Evolutionary conservation across 2,797 vertebrate genomes (phyloP), one percentile per base, ranked within the genome.

Genomic region (Gadopsis bispinosus): DNA sequence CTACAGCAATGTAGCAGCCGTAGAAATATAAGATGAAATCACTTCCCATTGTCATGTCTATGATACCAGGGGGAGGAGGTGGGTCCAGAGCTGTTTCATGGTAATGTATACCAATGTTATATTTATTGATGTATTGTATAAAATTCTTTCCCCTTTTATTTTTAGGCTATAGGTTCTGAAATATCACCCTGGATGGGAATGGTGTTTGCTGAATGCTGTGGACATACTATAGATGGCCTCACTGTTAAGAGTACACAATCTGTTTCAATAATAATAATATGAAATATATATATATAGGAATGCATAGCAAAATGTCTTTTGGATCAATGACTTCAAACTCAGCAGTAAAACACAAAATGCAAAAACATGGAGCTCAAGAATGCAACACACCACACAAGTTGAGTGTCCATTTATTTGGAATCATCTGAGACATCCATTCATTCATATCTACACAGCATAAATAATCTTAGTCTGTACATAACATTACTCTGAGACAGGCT

Each of bases 401-500:
- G 14, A 87, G 61, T 80, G 37, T 83, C 78, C 35, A 84, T 95
- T 94, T 91, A 93, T 92, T 94, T 39, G 58, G 77, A 73, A 77
- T 87, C 12, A 77, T 79, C 65, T 67, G 61, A 73, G 51, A 87
- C 60, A 82, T 60, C 29, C 68, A 81, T 75, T 86, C 71, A 51
- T 83, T 85, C 77, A 80, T 86, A 92, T 93, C 84, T 88, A 90
- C 79, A 94, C 72, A 81, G 82, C 88, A 94, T 93, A 93, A 90
- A 93, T 88, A 89, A 83, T 83, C 75, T 86, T 82, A 87, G 75
- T 87, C 81, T 86, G 82, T 83, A 78, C 82, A 90, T 84, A 92
- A 92, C 90, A 93, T 26, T 26, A 26, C 26, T 26, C 26, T 26
- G 26, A 26, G 26, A 26, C 26, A 26, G 26, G 26, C 26, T 26